These are phyloP conservation scores for Heterodera schachtii DNA, from an alignment of 1,140 invertebrate genomes.

Conservation along the genomic window DNA sequence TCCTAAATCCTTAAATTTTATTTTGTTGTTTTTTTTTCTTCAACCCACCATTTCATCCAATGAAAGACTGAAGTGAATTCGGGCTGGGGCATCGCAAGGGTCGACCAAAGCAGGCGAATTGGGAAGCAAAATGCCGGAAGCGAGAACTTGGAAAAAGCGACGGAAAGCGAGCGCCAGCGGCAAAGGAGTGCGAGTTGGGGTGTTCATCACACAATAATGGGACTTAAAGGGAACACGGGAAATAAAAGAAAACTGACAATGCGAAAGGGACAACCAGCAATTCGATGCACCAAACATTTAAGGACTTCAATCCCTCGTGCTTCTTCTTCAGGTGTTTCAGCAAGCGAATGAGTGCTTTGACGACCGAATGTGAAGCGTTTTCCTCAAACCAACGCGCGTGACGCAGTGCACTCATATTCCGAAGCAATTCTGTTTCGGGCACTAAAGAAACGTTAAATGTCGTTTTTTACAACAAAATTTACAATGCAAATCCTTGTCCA, in stretches of 20 bases:
- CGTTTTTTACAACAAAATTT: background rate
- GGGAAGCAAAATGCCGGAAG: slow-evolving; percentile 90
- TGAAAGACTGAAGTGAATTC: slow-evolving; percentile 86
- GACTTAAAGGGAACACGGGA: slow-evolving; percentile 69
- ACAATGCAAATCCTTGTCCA: slow-evolving; percentile 85
- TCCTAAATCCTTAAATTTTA: slow-evolving; percentile 21
- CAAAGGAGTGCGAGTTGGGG: slow-evolving; percentile 80
- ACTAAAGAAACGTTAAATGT: slow-evolving; percentile 67
- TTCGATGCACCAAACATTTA: slow-evolving; percentile 95
- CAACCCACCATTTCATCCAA: slow-evolving; percentile 80
- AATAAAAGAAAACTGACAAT: background rate
- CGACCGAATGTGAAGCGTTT: slow-evolving; percentile 93
- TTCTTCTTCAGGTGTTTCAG: slow-evolving; percentile 84
- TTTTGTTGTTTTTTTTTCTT: background rate
- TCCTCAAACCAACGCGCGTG: slow-evolving; percentile 97
- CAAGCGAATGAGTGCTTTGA: slow-evolving; percentile 90
- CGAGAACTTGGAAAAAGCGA: slow-evolving; percentile 83
- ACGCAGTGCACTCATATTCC: slow-evolving; percentile 86
- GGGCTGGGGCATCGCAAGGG: slow-evolving; percentile 85
- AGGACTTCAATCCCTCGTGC: slow-evolving; percentile 83
- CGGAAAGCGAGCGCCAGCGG: slow-evolving; percentile 86
- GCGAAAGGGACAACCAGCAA: slow-evolving; percentile 72
- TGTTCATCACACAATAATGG: slow-evolving; percentile 95
- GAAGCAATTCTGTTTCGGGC: slow-evolving; percentile 81
- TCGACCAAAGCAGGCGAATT: slow-evolving; percentile 90